phyloP scores from a whole-genome alignment of 2,888 invertebrate species.

The Pollenia griseotomentosa region DNA sequence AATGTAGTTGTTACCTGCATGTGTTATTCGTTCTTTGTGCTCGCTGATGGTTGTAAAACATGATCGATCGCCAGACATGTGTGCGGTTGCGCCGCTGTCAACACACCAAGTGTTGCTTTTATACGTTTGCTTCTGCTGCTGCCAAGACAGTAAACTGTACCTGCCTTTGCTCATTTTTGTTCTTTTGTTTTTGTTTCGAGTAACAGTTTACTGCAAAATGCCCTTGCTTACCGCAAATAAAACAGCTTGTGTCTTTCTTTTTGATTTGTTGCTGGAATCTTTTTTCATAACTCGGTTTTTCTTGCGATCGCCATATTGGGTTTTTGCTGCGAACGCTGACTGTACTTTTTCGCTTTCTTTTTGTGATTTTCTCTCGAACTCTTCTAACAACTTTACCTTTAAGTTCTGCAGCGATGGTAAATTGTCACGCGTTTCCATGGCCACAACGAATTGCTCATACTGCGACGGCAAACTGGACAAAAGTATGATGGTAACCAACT shows the following conservation, averaged over 20 bases:
- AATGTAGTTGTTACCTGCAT: no score
- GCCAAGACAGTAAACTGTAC: no score
- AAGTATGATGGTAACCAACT: slow-evolving; percentile 50
- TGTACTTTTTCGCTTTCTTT: slow-evolving; percentile 10
- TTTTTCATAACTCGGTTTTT: not conserved
- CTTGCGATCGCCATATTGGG: not conserved
- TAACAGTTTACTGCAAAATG: no score
- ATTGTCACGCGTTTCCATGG: not conserved
- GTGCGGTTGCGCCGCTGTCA: no score
- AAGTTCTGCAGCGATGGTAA: slow-evolving; percentile 58
- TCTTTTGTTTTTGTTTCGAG: no score
- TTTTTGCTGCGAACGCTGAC: slow-evolving; percentile 5
- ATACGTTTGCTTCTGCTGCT: no score
- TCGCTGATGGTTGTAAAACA: no score
- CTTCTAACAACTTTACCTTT: slow-evolving; percentile 68
- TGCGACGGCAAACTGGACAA: slow-evolving; percentile 60
- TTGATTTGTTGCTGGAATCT: slow-evolving; percentile 12
- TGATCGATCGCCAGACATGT: no score
- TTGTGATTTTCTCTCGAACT: slow-evolving; percentile 47
- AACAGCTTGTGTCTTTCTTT: slow-evolving; percentile 15
- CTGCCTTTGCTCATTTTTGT: no score
- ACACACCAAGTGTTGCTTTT: no score
- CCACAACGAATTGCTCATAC: slow-evolving; percentile 66
- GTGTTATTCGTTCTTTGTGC: no score
- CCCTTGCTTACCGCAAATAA: not conserved